Percentiles rank a stretch among this genome's conserved stretches.
Evolutionary conservation across 2,113 vertebrate genomes (phyloP).

Genomic region (Pachypanchax playfairii): DNA sequence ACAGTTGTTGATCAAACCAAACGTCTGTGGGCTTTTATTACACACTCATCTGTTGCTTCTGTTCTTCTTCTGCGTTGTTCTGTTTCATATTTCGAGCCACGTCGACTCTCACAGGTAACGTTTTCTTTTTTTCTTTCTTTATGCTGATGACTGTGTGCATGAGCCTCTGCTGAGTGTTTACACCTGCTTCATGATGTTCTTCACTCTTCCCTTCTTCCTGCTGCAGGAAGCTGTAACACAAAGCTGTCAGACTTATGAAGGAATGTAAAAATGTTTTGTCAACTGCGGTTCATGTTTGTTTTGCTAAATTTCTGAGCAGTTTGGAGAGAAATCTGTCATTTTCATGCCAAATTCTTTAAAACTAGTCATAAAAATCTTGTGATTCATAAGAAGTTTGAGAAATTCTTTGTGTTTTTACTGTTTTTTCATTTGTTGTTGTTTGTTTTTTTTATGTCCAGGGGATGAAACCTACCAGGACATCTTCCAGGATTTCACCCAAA

Average conservation of each 20-base stretch:
- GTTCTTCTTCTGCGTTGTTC: slow-evolving; percentile 39
- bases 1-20: slow-evolving; percentile 68
- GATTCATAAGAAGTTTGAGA: too few species aligned
- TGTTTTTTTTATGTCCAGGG: slow-evolving; percentile 75
- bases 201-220: too few species aligned
- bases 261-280: too few species aligned
- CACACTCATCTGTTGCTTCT: slow-evolving; percentile 28
- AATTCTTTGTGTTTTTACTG: not conserved
- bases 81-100: slow-evolving; percentile 56
- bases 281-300: too few species aligned
- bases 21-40: slow-evolving; percentile 59
- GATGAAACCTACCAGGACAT: slow-evolving; percentile 99
- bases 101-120: slow-evolving; percentile 65
- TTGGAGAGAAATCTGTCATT: too few species aligned
- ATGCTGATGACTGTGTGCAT: slow-evolving; percentile 33
- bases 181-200: not conserved
- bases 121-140: slow-evolving; percentile 45
- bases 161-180: not conserved
- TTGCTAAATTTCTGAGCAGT: too few species aligned
- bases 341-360: too few species aligned
- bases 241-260: too few species aligned
- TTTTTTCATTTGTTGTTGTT: slow-evolving; percentile 1
- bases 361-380: too few species aligned
- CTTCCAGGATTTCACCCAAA: slow-evolving; percentile 97
- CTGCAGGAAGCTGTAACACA: too few species aligned